phyloP scores from a whole-genome alignment of 1,140 invertebrate species.

The Tetramorium parvispinum region DNA sequence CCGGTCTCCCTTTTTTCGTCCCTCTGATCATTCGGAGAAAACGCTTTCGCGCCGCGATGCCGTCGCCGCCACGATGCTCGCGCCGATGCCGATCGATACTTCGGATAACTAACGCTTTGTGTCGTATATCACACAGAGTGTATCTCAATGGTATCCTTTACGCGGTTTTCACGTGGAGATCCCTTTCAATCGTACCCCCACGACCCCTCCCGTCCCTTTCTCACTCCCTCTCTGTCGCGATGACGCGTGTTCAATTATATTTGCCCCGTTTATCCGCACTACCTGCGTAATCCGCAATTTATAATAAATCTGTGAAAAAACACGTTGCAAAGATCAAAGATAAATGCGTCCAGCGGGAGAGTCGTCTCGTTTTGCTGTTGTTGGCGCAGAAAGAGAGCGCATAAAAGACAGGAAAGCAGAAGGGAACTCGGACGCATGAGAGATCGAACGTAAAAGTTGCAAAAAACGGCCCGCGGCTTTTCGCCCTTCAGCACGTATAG shows the following conservation, averaged over 20 bases:
- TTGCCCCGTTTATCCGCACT: not conserved
- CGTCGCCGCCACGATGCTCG: not conserved
- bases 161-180: conserved; percentile 39
- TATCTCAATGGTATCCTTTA: conserved; percentile 51
- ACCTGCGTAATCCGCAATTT: conserved; percentile 18
- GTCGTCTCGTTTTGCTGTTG: not conserved
- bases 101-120: conserved; percentile 30
- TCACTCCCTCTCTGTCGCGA: not conserved
- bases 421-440: not conserved
- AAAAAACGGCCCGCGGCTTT: conserved; percentile 1
- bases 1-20: not conserved
- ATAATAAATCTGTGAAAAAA: conserved; percentile 53
- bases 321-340: conserved; percentile 27
- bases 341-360: not conserved
- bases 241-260: conserved; percentile 39
- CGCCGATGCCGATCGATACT: conserved; percentile 49
- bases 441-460: conserved; percentile 9
- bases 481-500: not conserved
- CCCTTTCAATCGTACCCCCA: conserved; percentile 29
- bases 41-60: conserved; percentile 1
- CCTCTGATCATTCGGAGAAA: not conserved
- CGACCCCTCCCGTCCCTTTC: not conserved
- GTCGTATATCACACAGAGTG: conserved; percentile 30
- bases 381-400: not conserved
- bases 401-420: not conserved